phyloP scores from a whole-genome alignment of 2,888 invertebrate species.

The Temnothorax rugatulus region DNA sequence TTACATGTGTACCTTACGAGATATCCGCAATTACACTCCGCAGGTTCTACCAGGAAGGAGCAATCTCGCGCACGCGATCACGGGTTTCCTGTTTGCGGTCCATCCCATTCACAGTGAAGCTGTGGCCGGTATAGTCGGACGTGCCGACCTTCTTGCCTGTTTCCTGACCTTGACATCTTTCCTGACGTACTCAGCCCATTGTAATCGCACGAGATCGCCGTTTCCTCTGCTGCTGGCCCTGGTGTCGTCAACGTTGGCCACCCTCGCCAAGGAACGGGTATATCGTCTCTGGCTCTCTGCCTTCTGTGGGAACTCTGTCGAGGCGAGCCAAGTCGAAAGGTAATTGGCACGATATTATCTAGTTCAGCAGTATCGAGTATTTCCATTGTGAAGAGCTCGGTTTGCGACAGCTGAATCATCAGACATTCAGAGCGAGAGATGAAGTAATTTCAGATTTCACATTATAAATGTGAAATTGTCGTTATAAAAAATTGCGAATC shows the following conservation, averaged over 20 bases:
- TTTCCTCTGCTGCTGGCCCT: conserved; percentile 83
- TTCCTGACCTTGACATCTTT: conserved; percentile 96
- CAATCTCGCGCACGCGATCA: conserved; percentile 90
- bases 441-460: neutral
- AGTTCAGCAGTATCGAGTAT: neutral
- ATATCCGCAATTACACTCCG: conserved; percentile 52
- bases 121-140: conserved; percentile 97
- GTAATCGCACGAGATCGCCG: conserved; percentile 83
- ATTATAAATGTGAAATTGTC: neutral
- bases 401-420: conserved; percentile 18
- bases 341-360: conserved; percentile 65
- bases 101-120: conserved; percentile 99
- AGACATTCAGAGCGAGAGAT: neutral
- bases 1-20: conserved; percentile 52
- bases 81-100: conserved; percentile 96
- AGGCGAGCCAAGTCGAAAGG: conserved; percentile 83
- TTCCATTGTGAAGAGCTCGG: neutral
- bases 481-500: neutral
- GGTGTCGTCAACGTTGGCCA: conserved; percentile 91
- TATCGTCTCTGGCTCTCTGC: conserved; percentile 96
- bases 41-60: conserved; percentile 89
- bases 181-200: conserved; percentile 93
- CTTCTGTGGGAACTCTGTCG: conserved; percentile 93
- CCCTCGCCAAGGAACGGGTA: conserved; percentile 98
- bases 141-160: conserved; percentile 97